Base-by-base conservation (phyloP, 2,888 invertebrate species). In the Nephrotoma flavescens region DNA sequence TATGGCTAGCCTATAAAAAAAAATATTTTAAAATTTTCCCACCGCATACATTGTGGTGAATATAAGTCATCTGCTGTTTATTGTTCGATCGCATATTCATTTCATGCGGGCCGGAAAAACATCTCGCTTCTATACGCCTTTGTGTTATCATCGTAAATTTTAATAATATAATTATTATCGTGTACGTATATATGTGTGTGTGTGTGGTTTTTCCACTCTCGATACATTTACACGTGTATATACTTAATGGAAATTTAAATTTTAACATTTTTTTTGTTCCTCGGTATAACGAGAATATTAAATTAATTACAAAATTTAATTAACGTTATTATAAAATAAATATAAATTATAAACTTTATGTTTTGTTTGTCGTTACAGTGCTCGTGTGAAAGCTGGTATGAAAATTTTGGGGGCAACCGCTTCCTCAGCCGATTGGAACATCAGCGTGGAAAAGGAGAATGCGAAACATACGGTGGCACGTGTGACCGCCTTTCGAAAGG, bases 381-480 rank as follows among this genome's bases (percentile, higher is more conserved):
- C 97, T 88, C 95, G 97, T 88, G 97, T 98, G 86, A 97, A 97
- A 91, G 96, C 96, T 86, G 98, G 98, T 0, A 92, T 98, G 87
- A 94, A 96, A 88, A 94, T 98, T 89, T 93, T 98, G 90, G 96
- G 96, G 88, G 97, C 96, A 41, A 95, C 96, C 86, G 94, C 96
- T 91, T 95, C 93, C 89, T 95, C 92, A 89, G 95, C 94, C 87
- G 94, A 94, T 87, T 98, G 98, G 98, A 97, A 96, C 89, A 95
- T 98, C 88, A 96, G 96, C 41, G 95, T 97, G 85, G 97, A 98
- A 89, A 91, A 91, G 87, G 94, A 96, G 88, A 96, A 96, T 91
- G 95, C 96, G 86, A 96, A 97, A 90, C 96, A 97, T 88, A 96
- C 97, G 2, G 95, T 95, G 1, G 98, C 97, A 42, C 96, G 97